Conservation (phyloP, 2,797 vertebrate genomes). For the Sus cebifrons region DNA sequence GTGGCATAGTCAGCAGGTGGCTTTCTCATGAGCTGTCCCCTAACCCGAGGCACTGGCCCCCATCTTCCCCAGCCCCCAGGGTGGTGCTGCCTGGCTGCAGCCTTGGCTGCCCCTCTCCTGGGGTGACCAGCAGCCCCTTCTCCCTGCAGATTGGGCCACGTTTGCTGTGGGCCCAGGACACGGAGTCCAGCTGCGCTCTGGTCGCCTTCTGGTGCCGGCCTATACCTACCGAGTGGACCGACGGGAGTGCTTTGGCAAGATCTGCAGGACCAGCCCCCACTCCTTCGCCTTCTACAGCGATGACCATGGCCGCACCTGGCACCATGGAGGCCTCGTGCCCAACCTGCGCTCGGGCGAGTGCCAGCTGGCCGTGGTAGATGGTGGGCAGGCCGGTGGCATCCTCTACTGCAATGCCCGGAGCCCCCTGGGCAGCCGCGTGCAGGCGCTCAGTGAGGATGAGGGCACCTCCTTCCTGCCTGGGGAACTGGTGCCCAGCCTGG, state of each 20-base stretch:
- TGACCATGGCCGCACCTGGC: constrained; percentile 94
- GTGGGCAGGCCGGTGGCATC: constrained; percentile 93
- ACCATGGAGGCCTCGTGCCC: constrained; percentile 93
- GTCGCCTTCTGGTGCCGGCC: constrained; percentile 96
- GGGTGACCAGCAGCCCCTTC: neutral
- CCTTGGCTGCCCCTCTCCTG: fast-evolving
- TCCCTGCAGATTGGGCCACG: constrained; percentile 96
- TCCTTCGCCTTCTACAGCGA: constrained; percentile 97
- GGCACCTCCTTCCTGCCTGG: constrained; percentile 94
- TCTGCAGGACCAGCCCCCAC: constrained; percentile 94
- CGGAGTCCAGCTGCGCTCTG: constrained; percentile 95
- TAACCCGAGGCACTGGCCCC: fast-evolving
- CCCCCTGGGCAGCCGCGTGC: constrained; percentile 94
- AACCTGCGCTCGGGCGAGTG: constrained; percentile 96
- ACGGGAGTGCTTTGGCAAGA: constrained; percentile 94
- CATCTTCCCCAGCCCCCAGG: fast-evolving
- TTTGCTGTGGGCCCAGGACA: constrained; percentile 97
- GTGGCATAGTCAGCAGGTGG: fast-evolving
- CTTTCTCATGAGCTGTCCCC: too few relatives aligned
- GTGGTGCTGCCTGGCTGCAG: fast-evolving
- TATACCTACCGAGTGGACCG: constrained; percentile 97
- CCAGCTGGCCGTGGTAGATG: constrained; percentile 95
- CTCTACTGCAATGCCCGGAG: constrained; percentile 98
- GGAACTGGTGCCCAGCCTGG: constrained; percentile 94
- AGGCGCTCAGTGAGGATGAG: constrained; percentile 94